A percentile compares a stretch with the other conserved stretches of the same genome.
phyloP scores from a whole-genome alignment of 1,140 invertebrate genomes.

The Lepidurus apus region DNA sequence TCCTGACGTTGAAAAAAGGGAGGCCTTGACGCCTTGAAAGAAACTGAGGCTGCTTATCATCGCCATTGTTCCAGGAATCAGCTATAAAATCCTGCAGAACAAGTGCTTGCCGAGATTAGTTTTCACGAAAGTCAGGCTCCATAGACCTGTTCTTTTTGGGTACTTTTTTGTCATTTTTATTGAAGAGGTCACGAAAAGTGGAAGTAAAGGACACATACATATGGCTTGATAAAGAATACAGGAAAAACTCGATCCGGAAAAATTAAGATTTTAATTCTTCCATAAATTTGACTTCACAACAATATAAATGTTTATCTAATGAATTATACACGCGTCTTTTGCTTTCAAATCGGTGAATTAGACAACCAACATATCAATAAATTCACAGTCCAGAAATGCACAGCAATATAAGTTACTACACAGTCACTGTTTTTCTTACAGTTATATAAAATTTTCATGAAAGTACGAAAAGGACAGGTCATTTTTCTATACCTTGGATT shows the following conservation, averaged over 20 bases:
- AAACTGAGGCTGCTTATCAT: neutral
- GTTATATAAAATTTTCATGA: neutral
- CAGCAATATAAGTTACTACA: neutral
- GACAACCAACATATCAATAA: neutral
- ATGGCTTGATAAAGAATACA: neutral
- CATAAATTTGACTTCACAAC: neutral
- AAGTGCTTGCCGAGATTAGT: neutral
- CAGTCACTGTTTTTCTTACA: neutral
- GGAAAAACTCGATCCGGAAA: neutral
- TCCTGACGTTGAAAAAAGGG: neutral
- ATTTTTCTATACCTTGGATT: neutral
- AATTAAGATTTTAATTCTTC: neutral
- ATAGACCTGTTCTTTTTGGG: no score
- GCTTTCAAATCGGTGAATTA: neutral
- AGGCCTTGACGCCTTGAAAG: neutral
- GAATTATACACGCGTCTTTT: neutral
- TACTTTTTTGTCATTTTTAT: neutral
- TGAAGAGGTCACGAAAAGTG: conserved; percentile 5
- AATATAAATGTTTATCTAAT: conserved; percentile 6
- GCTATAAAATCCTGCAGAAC: neutral
- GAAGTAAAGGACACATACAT: conserved; percentile 7
- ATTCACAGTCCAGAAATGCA: neutral
- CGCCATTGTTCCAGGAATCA: neutral
- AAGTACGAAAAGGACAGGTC: neutral
- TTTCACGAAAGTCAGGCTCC: neutral